A percentile compares a stretch with the other conserved stretches of the same genome.
Evolutionary conservation across 1,140 invertebrate genomes (phyloP).

Genomic region (Drosophila suzukii): DNA sequence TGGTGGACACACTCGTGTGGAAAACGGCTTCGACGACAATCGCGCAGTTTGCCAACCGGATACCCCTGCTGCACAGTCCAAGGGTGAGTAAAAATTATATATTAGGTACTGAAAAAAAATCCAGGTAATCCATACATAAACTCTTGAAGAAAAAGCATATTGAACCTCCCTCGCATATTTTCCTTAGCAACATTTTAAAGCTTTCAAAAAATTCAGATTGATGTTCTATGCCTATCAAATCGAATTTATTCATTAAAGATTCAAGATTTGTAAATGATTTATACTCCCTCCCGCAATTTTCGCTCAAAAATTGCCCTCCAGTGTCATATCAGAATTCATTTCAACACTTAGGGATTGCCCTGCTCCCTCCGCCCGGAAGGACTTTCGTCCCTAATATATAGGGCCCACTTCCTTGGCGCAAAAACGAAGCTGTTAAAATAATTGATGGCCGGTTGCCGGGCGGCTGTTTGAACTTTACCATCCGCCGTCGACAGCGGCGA

Average conservation of each 20-base stretch:
- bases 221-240: neutral
- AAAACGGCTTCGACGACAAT: slow-evolving; percentile 84
- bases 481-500: slow-evolving; percentile 25
- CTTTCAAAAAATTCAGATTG: neutral
- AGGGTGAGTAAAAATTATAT: slow-evolving; percentile 65
- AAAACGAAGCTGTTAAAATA: slow-evolving; percentile 78
- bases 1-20: slow-evolving; percentile 88
- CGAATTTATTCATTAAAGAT: neutral
- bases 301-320: slow-evolving; percentile 28
- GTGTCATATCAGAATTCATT: slow-evolving; percentile 78
- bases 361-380: slow-evolving; percentile 9
- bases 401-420: slow-evolving; percentile 19
- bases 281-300: slow-evolving; percentile 6
- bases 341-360: slow-evolving; percentile 36
- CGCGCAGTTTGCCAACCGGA: slow-evolving; percentile 83
- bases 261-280: neutral
- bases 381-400: slow-evolving; percentile 47
- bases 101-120: neutral
- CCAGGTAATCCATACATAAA: neutral
- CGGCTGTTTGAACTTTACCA: slow-evolving; percentile 71
- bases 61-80: slow-evolving; percentile 82
- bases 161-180: too few relatives aligned
- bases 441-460: slow-evolving; percentile 76
- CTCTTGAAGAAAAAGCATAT: too few relatives aligned
- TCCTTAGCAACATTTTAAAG: too few relatives aligned